Evolutionary conservation across 2,888 invertebrate genomes (phyloP).

Genomic region (Trachelus troglodyta): DNA sequence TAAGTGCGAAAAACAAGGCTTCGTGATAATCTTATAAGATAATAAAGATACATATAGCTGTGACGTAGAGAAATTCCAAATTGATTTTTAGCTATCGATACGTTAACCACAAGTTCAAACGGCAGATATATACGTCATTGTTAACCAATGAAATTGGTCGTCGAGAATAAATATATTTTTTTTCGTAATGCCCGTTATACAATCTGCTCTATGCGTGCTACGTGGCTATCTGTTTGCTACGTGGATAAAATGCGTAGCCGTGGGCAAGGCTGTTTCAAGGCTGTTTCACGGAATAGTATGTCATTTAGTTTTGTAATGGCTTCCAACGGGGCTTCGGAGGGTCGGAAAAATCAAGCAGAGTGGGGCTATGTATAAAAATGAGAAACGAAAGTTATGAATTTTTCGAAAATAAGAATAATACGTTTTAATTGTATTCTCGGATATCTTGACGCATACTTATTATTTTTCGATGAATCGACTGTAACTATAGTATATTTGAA

Average conservation of each 20-base stretch:
- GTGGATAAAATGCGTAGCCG: slow-evolving; percentile 28
- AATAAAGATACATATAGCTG: not conserved
- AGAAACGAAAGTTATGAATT: not conserved
- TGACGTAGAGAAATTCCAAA: not conserved
- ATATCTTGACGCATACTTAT: not conserved
- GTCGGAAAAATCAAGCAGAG: not conserved
- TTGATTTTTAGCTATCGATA: not conserved
- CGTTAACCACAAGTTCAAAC: not conserved
- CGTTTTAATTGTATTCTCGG: not conserved
- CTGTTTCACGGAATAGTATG: slow-evolving; percentile 25
- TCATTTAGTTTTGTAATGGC: not conserved
- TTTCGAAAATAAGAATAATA: not conserved
- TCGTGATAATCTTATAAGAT: not conserved
- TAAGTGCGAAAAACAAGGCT: not conserved
- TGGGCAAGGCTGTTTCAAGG: slow-evolving; percentile 61
- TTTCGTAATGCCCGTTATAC: not conserved
- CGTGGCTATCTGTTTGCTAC: not conserved
- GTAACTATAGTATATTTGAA: not conserved
- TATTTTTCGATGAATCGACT: not conserved
- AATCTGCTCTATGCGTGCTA: not conserved
- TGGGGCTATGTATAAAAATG: not conserved
- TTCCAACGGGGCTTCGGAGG: not conserved
- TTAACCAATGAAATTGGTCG: not conserved
- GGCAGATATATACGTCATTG: not conserved
- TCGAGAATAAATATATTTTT: not conserved